Base-by-base conservation (phyloP, 2,797 vertebrate genomes). In the Sparidentex hasta region DNA sequence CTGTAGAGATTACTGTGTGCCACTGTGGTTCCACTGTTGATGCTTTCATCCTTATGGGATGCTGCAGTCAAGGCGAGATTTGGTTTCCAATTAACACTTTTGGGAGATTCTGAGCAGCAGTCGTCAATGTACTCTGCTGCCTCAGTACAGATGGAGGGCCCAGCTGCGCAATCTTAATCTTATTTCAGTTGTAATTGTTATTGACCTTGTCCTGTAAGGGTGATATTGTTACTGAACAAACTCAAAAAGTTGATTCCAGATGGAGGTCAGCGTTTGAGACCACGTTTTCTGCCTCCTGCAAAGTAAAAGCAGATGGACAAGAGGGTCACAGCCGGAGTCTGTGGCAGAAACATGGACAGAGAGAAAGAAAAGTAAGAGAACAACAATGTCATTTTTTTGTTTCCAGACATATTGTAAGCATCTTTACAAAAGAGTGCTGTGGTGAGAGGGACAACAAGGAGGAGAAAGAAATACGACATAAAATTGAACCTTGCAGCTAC, bases 171-270 rank as follows among this genome's bases (percentile, higher is more conserved):
- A 18, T 50, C 9, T 72, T 64, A 63, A 54, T 50, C 25, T 50
- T 38, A 56, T 59, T 69, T 61, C 3, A 21, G 7, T 58, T 38
- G 18, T 44, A 46, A 38, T 13, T 52, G 12, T 65, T 43, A 48
- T 8, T n/a, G 18, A 14, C 20, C 23, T 33, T 17, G 7, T 41
- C 2, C n/a, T 57, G 18, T 44, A 8, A 46, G 27, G 50, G n/a
- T 7, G 18, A 69, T 4, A 46, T 7, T 71, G 2, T 64, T 9
- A 55, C 23, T 47, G 14, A 63, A 71, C 44, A 80, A 65, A 74
- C 51, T 38, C 38, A 52, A 65, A 81, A 58, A 0, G 50, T 43
- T 77, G 21, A 72, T 9, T 59, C 33, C 18, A 69, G 59, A 51
- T 46, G 11, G 48, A 75, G 3, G 38, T 48, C 14, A 25, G 11